Base-by-base conservation (phyloP, 2,113 vertebrate species). In the Lethenteron reissneri region DNA sequence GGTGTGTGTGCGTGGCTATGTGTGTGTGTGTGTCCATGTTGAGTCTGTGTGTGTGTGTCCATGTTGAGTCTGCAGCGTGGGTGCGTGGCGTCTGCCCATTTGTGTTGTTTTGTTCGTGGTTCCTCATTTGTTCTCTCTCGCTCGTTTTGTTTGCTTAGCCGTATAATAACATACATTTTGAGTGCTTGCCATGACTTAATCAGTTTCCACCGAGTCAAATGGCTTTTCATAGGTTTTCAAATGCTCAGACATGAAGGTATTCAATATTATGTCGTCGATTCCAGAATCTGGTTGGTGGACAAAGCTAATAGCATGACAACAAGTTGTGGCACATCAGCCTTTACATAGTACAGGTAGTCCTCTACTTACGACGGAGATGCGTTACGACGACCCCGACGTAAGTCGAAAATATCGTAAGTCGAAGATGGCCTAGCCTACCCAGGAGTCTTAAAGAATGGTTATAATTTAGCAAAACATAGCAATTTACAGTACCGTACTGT, bases 151-250 rank as follows among this genome's bases (percentile, higher is more conserved):
- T 9, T 41, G 4, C 41, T 41, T 7, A 41, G 41, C 41, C 6
- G 41, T 41, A 41, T 41, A 41, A 56, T 56, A 8, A 12, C 9
- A 70, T 12, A 13, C 10, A 3, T 3, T 73, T 56, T 1, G 2
- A 10, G 72, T 75, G 77, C 56, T 72, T 1, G 77, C 6, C 6
- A 7, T 41, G 41, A 41, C 41, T 41, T 41, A 41, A 41, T 41
- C 41, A 41, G 41, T 41, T 41, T 41, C 41, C 41, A 41, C 41
- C 41, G 41, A 41, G 71, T 21, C 15, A 15, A 68, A n/a, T 68
- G 62, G 62, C 62, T 68, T 68, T n/a, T 68, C 62, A n/a, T 41
- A 41, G 41, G 41, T 6, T 41, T 41, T 41, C 41, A 41, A 41
- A 41, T 41, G 41, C 41, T 41, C 41, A 41, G 41, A 41, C 41